A percentile compares a stretch with the other conserved stretches of the same genome.
These are phyloP conservation scores for Amniataba percoides DNA, from an alignment of 2,797 vertebrate genomes.

Conservation along the genomic window DNA sequence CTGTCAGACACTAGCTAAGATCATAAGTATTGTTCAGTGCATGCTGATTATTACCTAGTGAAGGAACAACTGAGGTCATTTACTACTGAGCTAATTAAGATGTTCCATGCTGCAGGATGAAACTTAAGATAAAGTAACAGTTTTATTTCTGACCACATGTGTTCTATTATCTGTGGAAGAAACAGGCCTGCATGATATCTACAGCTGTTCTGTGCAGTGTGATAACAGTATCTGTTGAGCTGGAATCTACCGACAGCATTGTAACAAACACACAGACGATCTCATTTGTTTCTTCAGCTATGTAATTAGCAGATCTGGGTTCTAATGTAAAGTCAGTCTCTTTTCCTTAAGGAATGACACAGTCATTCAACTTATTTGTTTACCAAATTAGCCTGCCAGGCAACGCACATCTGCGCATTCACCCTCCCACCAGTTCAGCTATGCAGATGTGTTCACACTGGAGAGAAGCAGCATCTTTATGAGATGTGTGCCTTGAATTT, in stretches of 20 bases:
- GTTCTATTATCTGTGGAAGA: slow-evolving; percentile 23
- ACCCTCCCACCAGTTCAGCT: slow-evolving; percentile 22
- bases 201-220: slow-evolving; percentile 20
- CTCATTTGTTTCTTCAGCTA: slow-evolving; percentile 25
- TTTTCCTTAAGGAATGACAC: slow-evolving; percentile 11
- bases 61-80: slow-evolving; percentile 10
- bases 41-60: slow-evolving; percentile 16
- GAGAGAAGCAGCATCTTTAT: slow-evolving; percentile 65
- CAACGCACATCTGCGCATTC: slow-evolving; percentile 25
- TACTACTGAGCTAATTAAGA: slow-evolving; percentile 26
- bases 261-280: slow-evolving; percentile 1
- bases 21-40: slow-evolving; percentile 30
- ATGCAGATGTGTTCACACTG: slow-evolving; percentile 31
- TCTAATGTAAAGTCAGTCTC: slow-evolving; percentile 10
- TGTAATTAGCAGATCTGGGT: slow-evolving; percentile 27
- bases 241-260: slow-evolving; percentile 7
- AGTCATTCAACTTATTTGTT: slow-evolving; percentile 20
- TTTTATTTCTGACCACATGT: slow-evolving; percentile 23
- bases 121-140: slow-evolving; percentile 2
- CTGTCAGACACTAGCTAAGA: slow-evolving; percentile 19
- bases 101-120: background rate
- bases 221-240: background rate
- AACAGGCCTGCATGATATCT: slow-evolving; percentile 9
- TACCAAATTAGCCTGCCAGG: slow-evolving; percentile 42
- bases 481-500: slow-evolving; percentile 73